A percentile compares a stretch with the other conserved stretches of the same genome.
Conservation (phyloP, 2,113 vertebrate genomes). For the Rhinichthys klamathensis region DNA sequence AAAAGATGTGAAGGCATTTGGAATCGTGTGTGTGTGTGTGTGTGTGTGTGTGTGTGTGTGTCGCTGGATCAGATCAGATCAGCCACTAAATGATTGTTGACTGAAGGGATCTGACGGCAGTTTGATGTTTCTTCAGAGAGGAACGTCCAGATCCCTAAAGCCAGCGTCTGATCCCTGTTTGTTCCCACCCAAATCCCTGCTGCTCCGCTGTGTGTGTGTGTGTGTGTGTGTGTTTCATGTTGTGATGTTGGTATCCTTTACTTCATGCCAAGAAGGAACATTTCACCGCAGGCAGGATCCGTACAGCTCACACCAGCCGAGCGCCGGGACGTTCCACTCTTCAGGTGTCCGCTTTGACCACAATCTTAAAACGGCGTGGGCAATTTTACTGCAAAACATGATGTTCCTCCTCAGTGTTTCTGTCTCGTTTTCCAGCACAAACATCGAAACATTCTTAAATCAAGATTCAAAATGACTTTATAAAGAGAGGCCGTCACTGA, state of each 20-base stretch:
- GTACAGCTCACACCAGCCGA: not conserved
- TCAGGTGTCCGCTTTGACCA: not conserved
- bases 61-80: conserved; percentile 41
- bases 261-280: not conserved
- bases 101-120: conserved; percentile 63
- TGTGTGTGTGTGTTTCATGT: not conserved
- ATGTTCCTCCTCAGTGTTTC: not conserved
- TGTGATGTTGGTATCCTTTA: conserved; percentile 1
- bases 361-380: not conserved
- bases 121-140: conserved; percentile 67
- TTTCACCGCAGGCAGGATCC: too few species aligned
- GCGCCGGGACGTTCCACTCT: not conserved
- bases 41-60: conserved; percentile 29
- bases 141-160: conserved; percentile 64
- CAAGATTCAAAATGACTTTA: too few species aligned
- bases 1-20: conserved; percentile 37
- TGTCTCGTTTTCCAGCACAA: too few species aligned
- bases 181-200: conserved; percentile 12
- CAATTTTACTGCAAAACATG: too few species aligned
- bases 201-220: not conserved
- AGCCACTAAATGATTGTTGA: conserved; percentile 65
- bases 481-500: too few species aligned
- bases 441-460: too few species aligned
- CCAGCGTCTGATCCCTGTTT: conserved; percentile 43
- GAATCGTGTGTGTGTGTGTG: conserved; percentile 34